Evolutionary conservation across 2,888 invertebrate species (phyloP).

Genomic region (Apotomis capreana): DNA sequence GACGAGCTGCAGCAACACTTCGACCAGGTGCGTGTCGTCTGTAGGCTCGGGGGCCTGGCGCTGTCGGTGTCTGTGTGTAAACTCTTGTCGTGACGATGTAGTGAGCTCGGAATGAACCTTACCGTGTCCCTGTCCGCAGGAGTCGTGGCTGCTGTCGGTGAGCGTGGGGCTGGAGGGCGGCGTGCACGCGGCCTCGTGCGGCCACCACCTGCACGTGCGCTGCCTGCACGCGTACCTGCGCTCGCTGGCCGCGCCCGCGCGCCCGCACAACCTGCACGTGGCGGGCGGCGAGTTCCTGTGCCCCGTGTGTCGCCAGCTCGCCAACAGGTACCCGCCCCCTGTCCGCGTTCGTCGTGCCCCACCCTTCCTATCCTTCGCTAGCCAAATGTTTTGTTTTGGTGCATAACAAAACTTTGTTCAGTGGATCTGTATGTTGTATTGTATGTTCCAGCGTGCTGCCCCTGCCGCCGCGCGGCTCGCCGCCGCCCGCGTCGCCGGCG

Average conservation of each 20-base stretch:
- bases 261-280: slow-evolving; percentile 88
- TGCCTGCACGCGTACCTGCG: slow-evolving; percentile 96
- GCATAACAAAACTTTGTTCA: too few relatives aligned
- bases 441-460: slow-evolving; percentile 88
- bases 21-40: too few relatives aligned
- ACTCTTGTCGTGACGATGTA: too few relatives aligned
- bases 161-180: slow-evolving; percentile 95
- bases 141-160: slow-evolving; percentile 89
- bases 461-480: slow-evolving; percentile 87
- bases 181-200: slow-evolving; percentile 97
- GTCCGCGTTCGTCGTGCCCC: too few relatives aligned
- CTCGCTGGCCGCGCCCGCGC: slow-evolving; percentile 90
- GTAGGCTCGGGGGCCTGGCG: too few relatives aligned
- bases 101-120: too few relatives aligned
- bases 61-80: too few relatives aligned
- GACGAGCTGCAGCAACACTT: too few relatives aligned
- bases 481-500: slow-evolving; percentile 86
- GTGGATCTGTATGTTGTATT: too few relatives aligned
- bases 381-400: neutral
- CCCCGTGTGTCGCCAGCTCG: slow-evolving; percentile 95
- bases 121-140: slow-evolving; percentile 64
- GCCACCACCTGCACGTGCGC: slow-evolving; percentile 97
- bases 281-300: slow-evolving; percentile 94
- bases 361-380: too few relatives aligned
- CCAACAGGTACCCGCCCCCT: slow-evolving; percentile 77